Percentiles rank a stretch among this genome's conserved stretches.
phyloP scores from a whole-genome alignment of 2,797 vertebrate genomes.

The Melopsittacus undulatus region DNA sequence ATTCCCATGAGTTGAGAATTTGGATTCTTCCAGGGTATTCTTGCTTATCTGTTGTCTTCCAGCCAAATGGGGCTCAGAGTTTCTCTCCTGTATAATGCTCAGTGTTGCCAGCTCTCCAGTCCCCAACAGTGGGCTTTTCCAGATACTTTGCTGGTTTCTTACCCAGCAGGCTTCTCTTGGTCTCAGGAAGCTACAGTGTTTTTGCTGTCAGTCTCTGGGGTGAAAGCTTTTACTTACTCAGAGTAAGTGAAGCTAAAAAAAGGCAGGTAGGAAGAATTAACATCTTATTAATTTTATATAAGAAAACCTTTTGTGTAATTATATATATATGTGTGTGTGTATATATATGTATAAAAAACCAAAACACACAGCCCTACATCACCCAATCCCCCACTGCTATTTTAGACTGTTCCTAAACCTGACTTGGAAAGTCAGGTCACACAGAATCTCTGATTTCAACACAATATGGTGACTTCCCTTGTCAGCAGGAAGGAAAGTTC shows the following conservation, averaged over 20 bases:
- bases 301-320: neutral
- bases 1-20: neutral
- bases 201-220: neutral
- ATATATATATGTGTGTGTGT: neutral
- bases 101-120: neutral
- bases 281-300: neutral
- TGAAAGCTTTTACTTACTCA: neutral
- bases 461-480: neutral
- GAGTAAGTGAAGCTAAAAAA: neutral
- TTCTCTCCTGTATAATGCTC: neutral
- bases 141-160: neutral
- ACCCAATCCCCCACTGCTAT: neutral
- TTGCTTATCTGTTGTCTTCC: neutral
- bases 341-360: neutral
- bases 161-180: neutral
- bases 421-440: neutral
- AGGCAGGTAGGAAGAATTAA: neutral
- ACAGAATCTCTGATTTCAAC: neutral
- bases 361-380: neutral
- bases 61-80: neutral
- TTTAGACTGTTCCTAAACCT: neutral
- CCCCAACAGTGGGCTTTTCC: neutral
- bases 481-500: neutral
- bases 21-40: neutral
- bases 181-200: neutral